Percentiles rank a stretch among this genome's conserved stretches.
phyloP scores from a whole-genome alignment of 1,140 invertebrate genomes.

The Drosophila ohnishii region DNA sequence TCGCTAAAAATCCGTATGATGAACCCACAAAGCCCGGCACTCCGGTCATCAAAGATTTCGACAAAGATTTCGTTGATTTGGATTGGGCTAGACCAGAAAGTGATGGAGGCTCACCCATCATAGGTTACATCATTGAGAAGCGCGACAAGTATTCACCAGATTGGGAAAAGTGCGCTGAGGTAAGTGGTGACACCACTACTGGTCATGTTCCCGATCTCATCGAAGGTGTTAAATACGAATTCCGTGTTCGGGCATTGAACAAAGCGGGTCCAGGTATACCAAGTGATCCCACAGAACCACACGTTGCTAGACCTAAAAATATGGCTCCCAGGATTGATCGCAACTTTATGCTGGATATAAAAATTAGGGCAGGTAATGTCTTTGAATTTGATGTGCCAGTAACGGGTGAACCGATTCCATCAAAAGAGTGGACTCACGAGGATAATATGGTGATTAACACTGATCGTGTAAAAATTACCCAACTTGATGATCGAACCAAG shows the following conservation, averaged over 20 bases:
- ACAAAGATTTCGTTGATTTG: constrained; percentile 96
- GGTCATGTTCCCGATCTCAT: constrained; percentile 94
- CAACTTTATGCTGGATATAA: constrained; percentile 96
- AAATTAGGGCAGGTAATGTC: constrained; percentile 94
- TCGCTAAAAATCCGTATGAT: constrained; percentile 99
- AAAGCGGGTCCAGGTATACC: constrained; percentile 96
- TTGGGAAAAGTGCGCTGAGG: constrained; percentile 94
- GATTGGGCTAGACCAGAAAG: constrained; percentile 93
- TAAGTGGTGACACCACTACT: constrained; percentile 91
- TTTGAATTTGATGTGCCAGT: constrained; percentile 98
- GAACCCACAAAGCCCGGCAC: constrained; percentile 93
- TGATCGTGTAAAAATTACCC: constrained; percentile 92
- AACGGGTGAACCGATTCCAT: constrained; percentile 95
- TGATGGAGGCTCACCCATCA: constrained; percentile 95
- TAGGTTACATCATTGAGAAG: constrained; percentile 97
- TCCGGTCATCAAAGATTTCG: constrained; percentile 95
- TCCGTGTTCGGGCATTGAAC: constrained; percentile 96
- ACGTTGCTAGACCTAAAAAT: constrained; percentile 95
- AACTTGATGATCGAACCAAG: constrained; percentile 94
- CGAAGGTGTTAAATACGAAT: constrained; percentile 96
- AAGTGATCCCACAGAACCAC: constrained; percentile 93
- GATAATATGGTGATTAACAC: constrained; percentile 90
- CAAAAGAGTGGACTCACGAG: constrained; percentile 95
- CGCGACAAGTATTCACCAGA: constrained; percentile 94
- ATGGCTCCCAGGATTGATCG: constrained; percentile 96